Evolutionary conservation across 2,797 vertebrate species (phyloP), one percentile per base, ranked within the genome.

Genomic region (Lutjanus argentimaculatus): DNA sequence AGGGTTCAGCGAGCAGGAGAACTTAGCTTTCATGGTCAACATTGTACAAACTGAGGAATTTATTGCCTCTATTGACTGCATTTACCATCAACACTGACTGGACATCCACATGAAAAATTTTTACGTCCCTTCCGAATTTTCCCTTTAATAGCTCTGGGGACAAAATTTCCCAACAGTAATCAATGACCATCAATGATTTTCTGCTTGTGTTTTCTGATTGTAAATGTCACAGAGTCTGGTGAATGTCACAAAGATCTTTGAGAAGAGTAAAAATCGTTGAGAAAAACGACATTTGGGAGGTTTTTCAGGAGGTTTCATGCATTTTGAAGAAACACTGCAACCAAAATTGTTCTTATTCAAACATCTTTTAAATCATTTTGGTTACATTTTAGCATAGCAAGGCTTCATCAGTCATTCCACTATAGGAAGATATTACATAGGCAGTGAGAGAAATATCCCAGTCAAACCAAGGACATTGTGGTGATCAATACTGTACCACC

Each of bases 371-470:
- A 90, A 79, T 86, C 10, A 80, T 87, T 90, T 88, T 86, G 91
- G 89, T 90, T 88, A 85, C 86, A 90, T 79, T 76, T 91, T 85
- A 89, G 83, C 89, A 88, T 71, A 77, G 80, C 79, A 88, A 86
- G 71, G 78, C 80, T 90, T 61, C 79, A 85, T 89, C 59, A 82
- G 62, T 81, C 85, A 82, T 81, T 85, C 83, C 87, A 81, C 73
- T 80, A 22, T 65, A 77, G 82, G 75, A 77, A 65, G 76, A 78
- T 86, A 82, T 88, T 84, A 89, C 75, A 90, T 49, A 79, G 75
- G 85, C 86, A 84, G 68, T 63, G 65, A 85, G 83, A 85, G 63
- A 81, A 83, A 80, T 67, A 72, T 82, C 78, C 83, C 72, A 82
- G 82, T 86, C 72, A 89, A 89, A 80, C 84, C 85, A 86, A 94